Percentiles rank a stretch among this genome's conserved stretches.
Conservation (phyloP, 2,888 invertebrate genomes). For the Scaptomyza flava region DNA sequence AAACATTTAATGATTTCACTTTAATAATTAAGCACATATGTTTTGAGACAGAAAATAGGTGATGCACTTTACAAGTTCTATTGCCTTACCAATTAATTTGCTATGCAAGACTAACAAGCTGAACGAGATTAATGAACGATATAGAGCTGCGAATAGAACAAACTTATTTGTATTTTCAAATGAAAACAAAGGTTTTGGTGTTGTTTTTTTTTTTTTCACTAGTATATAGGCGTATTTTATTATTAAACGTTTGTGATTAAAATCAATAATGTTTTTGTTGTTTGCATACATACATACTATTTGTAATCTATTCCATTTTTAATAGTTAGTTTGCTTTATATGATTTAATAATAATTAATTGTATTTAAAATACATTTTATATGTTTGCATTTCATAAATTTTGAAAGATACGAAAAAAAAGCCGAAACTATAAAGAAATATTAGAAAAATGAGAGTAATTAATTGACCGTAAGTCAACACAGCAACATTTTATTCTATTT, state of each 20-base stretch:
- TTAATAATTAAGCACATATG: slow-evolving; percentile 32
- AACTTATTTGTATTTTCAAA: neutral
- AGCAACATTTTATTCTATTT: slow-evolving; percentile 6
- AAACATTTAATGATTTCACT: slow-evolving; percentile 11
- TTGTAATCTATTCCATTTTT: slow-evolving; percentile 69
- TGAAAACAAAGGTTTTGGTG: neutral
- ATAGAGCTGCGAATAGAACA: neutral
- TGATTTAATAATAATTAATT: slow-evolving; percentile 60
- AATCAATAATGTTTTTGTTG: slow-evolving; percentile 57
- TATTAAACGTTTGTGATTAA: slow-evolving; percentile 73
- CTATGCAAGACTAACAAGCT: too few relatives aligned
- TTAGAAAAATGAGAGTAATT: slow-evolving; percentile 6
- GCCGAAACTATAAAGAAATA: slow-evolving; percentile 10
- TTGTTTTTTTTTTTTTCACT: slow-evolving; percentile 18
- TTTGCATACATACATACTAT: slow-evolving; percentile 39
- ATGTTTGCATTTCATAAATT: slow-evolving; percentile 50
- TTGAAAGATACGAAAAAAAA: slow-evolving; percentile 14
- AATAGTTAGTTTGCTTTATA: slow-evolving; percentile 75
- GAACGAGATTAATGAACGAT: too few relatives aligned
- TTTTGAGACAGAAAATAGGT: neutral
- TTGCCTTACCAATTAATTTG: too few relatives aligned
- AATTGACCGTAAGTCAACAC: slow-evolving; percentile 13
- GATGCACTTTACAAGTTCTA: neutral
- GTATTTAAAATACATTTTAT: slow-evolving; percentile 73
- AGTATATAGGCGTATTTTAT: slow-evolving; percentile 56